Evolutionary conservation across 2,888 invertebrate species (phyloP).

Genomic region (Phymatocera aterrima): DNA sequence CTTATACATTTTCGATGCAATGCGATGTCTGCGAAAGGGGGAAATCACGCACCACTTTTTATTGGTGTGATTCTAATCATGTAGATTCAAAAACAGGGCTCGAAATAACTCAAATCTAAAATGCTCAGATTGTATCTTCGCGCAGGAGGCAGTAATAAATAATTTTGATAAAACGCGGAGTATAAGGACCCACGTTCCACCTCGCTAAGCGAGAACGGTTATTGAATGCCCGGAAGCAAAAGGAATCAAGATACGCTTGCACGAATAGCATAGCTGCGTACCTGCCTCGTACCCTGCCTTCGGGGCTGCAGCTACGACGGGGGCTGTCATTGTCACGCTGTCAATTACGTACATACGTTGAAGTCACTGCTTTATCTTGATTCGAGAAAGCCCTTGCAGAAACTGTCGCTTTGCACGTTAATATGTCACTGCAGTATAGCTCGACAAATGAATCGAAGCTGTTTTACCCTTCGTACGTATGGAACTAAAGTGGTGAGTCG

Average conservation of each 20-base stretch:
- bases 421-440: conserved; percentile 5
- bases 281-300: conserved; percentile 29
- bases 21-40: too few relatives aligned
- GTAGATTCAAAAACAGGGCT: not conserved
- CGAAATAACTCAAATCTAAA: not conserved
- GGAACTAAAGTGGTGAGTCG: not conserved
- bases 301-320: conserved; percentile 19
- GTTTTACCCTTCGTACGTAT: not conserved
- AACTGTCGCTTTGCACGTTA: conserved; percentile 20
- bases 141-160: not conserved
- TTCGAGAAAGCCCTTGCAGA: conserved; percentile 24
- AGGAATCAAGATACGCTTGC: conserved; percentile 22
- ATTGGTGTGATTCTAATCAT: too few relatives aligned
- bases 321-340: conserved; percentile 41
- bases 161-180: conserved; percentile 6
- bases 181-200: conserved; percentile 16
- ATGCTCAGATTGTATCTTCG: not conserved
- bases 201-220: conserved; percentile 16
- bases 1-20: too few relatives aligned
- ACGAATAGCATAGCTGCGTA: conserved; percentile 19
- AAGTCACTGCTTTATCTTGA: conserved; percentile 27
- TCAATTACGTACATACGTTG: conserved; percentile 37
- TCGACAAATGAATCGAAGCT: conserved; percentile 28
- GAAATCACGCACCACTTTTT: too few relatives aligned
- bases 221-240: conserved; percentile 22